A percentile compares a stretch with the other conserved stretches of the same genome.
These are phyloP conservation scores for Procapra przewalskii DNA, from an alignment of 2,113 vertebrate genomes.

Conservation along the genomic window DNA sequence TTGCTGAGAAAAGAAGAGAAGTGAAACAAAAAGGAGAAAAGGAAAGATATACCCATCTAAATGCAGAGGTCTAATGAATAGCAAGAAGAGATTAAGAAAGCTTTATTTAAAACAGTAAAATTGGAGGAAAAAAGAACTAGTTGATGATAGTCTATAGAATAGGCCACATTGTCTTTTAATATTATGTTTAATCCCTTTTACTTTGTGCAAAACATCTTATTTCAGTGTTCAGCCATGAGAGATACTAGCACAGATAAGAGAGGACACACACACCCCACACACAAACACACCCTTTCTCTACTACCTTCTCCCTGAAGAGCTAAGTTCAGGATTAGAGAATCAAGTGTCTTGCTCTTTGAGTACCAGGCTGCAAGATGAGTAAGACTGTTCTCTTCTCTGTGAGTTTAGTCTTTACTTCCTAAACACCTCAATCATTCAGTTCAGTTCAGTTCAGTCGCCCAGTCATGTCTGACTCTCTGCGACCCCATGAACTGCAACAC, in stretches of 20 bases:
- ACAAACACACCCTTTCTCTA: not conserved
- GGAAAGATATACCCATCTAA: not conserved
- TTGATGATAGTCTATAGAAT: not conserved
- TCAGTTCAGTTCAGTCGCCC: not conserved
- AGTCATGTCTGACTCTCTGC: not conserved
- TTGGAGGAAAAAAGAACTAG: not conserved
- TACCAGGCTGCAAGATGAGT: not conserved
- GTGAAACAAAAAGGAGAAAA: not conserved
- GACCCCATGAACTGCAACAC: not conserved
- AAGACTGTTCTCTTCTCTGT: not conserved
- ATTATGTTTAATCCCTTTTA: not conserved
- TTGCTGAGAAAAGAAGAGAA: not conserved
- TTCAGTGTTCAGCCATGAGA: not conserved
- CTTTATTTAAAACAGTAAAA: slow-evolving; percentile 11
- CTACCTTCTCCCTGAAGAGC: not conserved
- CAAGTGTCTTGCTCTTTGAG: not conserved
- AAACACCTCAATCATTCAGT: not conserved
- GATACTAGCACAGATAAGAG: not conserved
- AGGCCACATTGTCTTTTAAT: not conserved
- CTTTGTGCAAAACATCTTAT: not conserved
- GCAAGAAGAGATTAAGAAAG: not conserved
- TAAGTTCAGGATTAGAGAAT: not conserved
- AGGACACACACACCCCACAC: not conserved
- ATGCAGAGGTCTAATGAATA: not conserved
- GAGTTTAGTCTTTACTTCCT: not conserved